Evolutionary conservation across 2,888 invertebrate genomes (phyloP).

Genomic region (Frankliniella intonsa): DNA sequence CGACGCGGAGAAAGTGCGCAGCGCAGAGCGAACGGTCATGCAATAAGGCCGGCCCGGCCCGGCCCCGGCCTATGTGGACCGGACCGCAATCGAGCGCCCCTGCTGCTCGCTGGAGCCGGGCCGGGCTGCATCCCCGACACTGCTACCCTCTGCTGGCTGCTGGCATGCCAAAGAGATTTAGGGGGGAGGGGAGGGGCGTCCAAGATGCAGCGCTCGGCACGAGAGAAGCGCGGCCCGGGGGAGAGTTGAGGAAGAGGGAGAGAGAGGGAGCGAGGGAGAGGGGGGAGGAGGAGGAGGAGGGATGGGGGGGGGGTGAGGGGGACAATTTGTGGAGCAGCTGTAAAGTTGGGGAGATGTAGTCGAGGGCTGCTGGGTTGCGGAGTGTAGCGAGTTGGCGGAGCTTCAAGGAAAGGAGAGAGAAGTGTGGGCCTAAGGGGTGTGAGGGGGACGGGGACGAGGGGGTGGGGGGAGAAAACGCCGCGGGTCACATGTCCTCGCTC

Average conservation of each 20-base stretch:
- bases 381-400: slow-evolving; percentile 1
- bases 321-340: slow-evolving; percentile 6
- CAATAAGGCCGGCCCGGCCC: no score
- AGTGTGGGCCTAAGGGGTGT: background rate
- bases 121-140: no score
- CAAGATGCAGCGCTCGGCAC: no score
- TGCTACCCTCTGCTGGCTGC: no score
- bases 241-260: background rate
- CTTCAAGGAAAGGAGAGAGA: background rate
- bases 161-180: no score
- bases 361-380: background rate
- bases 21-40: no score
- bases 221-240: background rate
- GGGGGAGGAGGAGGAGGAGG: background rate
- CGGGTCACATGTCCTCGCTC: background rate
- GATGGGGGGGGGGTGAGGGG: background rate
- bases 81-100: no score
- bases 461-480: background rate
- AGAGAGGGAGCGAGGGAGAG: background rate
- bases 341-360: slow-evolving; percentile 6
- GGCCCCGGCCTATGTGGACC: no score
- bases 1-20: no score
- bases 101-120: no score
- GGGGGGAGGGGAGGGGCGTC: no score
- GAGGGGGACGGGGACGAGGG: background rate